These are phyloP conservation scores for Leptogaster cylindrica DNA, from an alignment of 2,888 invertebrate species.

Conservation along the genomic window DNA sequence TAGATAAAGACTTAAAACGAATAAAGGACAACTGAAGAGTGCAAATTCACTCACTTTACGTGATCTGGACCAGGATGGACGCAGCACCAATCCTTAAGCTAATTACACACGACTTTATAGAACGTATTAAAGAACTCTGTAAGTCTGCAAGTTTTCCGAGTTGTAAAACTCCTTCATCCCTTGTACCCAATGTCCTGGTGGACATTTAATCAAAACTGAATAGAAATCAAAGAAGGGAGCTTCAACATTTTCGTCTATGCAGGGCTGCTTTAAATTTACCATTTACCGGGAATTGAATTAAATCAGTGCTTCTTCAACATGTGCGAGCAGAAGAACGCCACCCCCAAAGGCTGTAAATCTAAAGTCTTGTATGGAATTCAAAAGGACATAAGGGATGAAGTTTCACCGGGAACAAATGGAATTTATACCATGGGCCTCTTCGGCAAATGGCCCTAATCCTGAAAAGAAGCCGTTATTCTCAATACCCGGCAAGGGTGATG, in stretches of 20 bases:
- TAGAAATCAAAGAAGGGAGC: too few species aligned
- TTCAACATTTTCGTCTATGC: too few species aligned
- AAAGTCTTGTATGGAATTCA: constrained; percentile 13
- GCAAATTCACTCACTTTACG: background rate
- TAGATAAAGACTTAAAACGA: constrained; percentile 7
- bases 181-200: too few species aligned
- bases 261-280: too few species aligned
- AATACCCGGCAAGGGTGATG: background rate
- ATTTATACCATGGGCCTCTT: constrained; percentile 11
- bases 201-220: too few species aligned
- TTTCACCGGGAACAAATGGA: background rate
- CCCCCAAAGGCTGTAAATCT: constrained; percentile 8
- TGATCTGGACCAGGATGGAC: constrained; percentile 1
- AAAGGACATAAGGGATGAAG: constrained; percentile 9
- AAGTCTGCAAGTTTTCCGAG: too few species aligned
- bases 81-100: constrained; percentile 10
- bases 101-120: constrained; percentile 5
- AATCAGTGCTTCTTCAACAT: background rate
- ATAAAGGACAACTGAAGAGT: background rate
- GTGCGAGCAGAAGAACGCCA: background rate
- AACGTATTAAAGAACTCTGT: background rate
- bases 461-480: constrained; percentile 8
- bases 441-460: background rate
- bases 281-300: background rate
- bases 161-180: too few species aligned